Percentiles rank a stretch among this genome's conserved stretches.
These are phyloP conservation scores for Monomorium pharaonis DNA, from an alignment of 1,140 invertebrate species.

Conservation along the genomic window DNA sequence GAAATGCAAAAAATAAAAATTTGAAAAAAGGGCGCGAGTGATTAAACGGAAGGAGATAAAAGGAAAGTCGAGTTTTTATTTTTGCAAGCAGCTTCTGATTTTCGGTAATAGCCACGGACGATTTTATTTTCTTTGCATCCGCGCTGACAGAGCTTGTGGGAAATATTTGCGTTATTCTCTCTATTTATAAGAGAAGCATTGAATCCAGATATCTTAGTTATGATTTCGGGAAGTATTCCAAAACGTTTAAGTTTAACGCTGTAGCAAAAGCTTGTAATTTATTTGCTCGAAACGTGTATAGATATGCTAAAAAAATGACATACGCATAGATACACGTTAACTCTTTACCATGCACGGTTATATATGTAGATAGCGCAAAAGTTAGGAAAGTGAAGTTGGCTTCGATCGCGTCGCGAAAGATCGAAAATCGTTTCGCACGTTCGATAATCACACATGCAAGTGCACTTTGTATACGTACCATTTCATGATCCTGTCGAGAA, in stretches of 20 bases:
- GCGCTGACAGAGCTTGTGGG: not conserved
- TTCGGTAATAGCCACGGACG: not conserved
- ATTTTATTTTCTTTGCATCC: not conserved
- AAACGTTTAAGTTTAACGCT: slow-evolving; percentile 9
- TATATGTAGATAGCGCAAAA: not conserved
- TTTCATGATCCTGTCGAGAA: slow-evolving; percentile 38
- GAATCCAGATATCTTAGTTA: not conserved
- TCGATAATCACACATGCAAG: not conserved
- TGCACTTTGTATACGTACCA: slow-evolving; percentile 29
- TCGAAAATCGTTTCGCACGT: not conserved
- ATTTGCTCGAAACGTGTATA: not conserved
- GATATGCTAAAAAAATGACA: not conserved
- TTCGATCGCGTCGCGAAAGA: not conserved
- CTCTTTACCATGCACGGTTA: not conserved
- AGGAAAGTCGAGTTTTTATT: not conserved
- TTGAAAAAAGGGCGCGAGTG: too few species aligned
- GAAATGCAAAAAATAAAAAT: not conserved
- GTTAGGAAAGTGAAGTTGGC: not conserved
- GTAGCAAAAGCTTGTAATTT: not conserved
- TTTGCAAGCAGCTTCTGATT: not conserved
- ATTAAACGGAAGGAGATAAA: not conserved
- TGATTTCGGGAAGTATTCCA: slow-evolving; percentile 9
- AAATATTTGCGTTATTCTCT: not conserved
- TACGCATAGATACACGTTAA: not conserved
- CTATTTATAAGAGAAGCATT: slow-evolving; percentile 16